Percentiles rank a stretch among this genome's conserved stretches.
Conservation (phyloP, 2,113 vertebrate genomes). For the Osmerus mordax region DNA sequence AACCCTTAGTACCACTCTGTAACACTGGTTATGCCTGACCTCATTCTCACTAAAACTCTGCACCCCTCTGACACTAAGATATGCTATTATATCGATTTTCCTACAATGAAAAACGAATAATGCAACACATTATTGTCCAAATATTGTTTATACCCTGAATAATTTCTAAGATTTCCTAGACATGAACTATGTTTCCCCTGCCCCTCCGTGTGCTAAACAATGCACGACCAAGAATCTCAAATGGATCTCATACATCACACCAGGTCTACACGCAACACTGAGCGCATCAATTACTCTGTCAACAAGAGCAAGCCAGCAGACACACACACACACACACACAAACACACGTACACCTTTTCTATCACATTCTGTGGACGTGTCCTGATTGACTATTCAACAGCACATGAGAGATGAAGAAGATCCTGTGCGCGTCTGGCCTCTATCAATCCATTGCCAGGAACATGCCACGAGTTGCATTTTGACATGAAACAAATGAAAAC, state of each 20-base stretch:
- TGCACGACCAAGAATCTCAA: constrained; percentile 67
- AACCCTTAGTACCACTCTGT: too few species aligned
- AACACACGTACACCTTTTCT: constrained; percentile 13
- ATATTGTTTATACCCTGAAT: too few species aligned
- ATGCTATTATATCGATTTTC: too few species aligned
- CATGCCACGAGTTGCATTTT: constrained; percentile 57
- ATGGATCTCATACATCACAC: constrained; percentile 70
- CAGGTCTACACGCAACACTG: constrained; percentile 67
- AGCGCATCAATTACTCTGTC: constrained; percentile 72
- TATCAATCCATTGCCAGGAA: constrained; percentile 60
- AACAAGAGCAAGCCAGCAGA: constrained; percentile 55
- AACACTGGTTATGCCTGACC: too few species aligned
- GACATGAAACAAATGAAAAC: constrained; percentile 49
- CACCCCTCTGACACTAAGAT: too few species aligned
- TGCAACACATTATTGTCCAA: too few species aligned
- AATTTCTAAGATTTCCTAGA: too few species aligned
- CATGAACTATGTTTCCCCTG: not conserved
- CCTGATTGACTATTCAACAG: constrained; percentile 56
- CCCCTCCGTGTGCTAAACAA: constrained; percentile 41
- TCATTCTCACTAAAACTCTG: too few species aligned
- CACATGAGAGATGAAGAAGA: constrained; percentile 48
- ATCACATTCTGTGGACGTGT: constrained; percentile 48
- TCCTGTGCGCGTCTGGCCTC: constrained; percentile 6
- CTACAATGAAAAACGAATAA: too few species aligned
- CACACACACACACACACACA: constrained; percentile 39